Base-by-base conservation (phyloP, 2,113 vertebrate genomes). In the Cranoglanis bouderius region DNA sequence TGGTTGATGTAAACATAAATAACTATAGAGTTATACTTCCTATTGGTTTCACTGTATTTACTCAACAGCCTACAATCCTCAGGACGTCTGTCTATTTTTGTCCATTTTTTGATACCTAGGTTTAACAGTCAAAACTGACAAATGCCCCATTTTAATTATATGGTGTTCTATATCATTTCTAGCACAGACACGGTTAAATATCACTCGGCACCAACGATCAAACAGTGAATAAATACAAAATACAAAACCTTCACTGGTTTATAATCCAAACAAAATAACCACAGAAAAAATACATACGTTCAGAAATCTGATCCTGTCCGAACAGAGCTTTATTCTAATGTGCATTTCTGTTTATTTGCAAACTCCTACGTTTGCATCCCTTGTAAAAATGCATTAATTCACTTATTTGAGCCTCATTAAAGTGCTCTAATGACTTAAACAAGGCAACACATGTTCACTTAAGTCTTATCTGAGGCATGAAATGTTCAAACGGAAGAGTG, bases 381-480 rank as follows among this genome's bases (percentile, higher is more conserved):
- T 46, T 77, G 26, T 43, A 46, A 77, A 77, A 9, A 77, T 26
- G 40, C 26, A 49, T 77, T 46, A 77, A 77, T 77, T 46, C 24
- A 13, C 29, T 77, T 29, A 77, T 77, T 75, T 43, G 9, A 43
- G 74, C 74, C 43, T 77, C 40, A 77, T 77, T 77, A 77, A 77
- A 78, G 43, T 51, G 43, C 49, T 78, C 13, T 49, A 78, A 78
- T 7, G 75, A 78, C 43, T 78, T 49, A 14, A 78, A 49, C 26
- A 43, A 78, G 43, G 26, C 75, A 78, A 78, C 75, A 74, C 38
- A 78, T 78, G 74, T 46, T 51, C 75, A 49, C 75, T 49, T 78
- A n/a, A 6, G 26, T 49, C 24, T 78, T 29, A 78, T 78, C 16
- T 49, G 43, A 49, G 26, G 5, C 75, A 49, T 26, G 38, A 75